Evolutionary conservation across 92 coral and sea anemone genomes (phyloP).

Genomic region (Hydrozoanthus gracilis): DNA sequence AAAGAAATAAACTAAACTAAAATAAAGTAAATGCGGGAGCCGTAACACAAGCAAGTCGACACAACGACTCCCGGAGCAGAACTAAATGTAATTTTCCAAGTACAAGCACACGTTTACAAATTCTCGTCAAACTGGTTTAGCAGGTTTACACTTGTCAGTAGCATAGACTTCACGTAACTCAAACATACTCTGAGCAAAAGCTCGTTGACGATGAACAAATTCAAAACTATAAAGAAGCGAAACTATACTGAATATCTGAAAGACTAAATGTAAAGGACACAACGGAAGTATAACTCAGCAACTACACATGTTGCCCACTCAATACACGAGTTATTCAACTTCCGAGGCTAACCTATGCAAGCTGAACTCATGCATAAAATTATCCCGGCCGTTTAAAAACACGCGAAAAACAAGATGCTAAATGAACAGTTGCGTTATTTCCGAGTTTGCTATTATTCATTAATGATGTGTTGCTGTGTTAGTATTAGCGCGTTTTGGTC

Average conservation of each 20-base stretch:
- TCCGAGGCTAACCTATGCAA: constrained; percentile 21
- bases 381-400: not conserved
- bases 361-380: not conserved
- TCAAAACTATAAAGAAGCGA: constrained; percentile 3
- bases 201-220: constrained; percentile 12
- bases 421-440: constrained; percentile 12
- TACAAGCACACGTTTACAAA: constrained; percentile 18
- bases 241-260: constrained; percentile 18
- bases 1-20: constrained; percentile 3
- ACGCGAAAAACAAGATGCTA: constrained; percentile 6
- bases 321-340: constrained; percentile 17
- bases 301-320: constrained; percentile 12
- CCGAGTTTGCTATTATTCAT: constrained; percentile 27
- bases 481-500: constrained; percentile 35
- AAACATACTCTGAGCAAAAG: constrained; percentile 14
- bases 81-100: constrained; percentile 24
- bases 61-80: constrained; percentile 16
- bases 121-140: constrained; percentile 19
- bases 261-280: constrained; percentile 10
- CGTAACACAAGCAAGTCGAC: not conserved
- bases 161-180: constrained; percentile 19
- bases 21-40: constrained; percentile 21
- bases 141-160: constrained; percentile 12
- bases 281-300: constrained; percentile 19
- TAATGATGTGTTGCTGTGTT: constrained; percentile 6